phyloP scores from a whole-genome alignment of 2,888 invertebrate genomes.

The Apocheima hispidaria region DNA sequence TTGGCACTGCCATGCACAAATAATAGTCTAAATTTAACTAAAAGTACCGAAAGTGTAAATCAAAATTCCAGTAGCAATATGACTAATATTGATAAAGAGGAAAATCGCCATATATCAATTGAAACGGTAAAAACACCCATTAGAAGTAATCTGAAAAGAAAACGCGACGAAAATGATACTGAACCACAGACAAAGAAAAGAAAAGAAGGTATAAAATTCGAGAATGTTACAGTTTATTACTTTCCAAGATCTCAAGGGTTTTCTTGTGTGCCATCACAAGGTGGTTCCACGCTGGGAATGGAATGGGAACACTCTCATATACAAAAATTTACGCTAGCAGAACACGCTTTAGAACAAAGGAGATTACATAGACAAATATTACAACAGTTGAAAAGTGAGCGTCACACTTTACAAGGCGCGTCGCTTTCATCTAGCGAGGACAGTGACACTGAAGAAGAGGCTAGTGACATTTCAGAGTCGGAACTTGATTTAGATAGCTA shows the following conservation, averaged over 20 bases:
- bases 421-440: slow-evolving; percentile 92
- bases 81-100: slow-evolving; percentile 47
- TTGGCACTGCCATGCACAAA: slow-evolving; percentile 67
- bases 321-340: slow-evolving; percentile 93
- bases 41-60: slow-evolving; percentile 47
- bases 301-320: slow-evolving; percentile 89
- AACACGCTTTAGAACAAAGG: slow-evolving; percentile 96
- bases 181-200: slow-evolving; percentile 86
- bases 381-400: slow-evolving; percentile 90
- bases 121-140: slow-evolving; percentile 57
- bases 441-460: slow-evolving; percentile 94
- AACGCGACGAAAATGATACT: slow-evolving; percentile 74
- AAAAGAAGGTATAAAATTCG: slow-evolving; percentile 94
- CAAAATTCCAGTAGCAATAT: slow-evolving; percentile 41
- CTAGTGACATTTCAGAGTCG: slow-evolving; percentile 92
- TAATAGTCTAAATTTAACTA: slow-evolving; percentile 53
- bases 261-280: slow-evolving; percentile 96
- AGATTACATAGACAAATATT: slow-evolving; percentile 93
- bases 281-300: slow-evolving; percentile 97
- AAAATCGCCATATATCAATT: slow-evolving; percentile 46
- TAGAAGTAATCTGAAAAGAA: slow-evolving; percentile 90
- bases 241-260: slow-evolving; percentile 97
- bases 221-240: slow-evolving; percentile 97
- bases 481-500: slow-evolving; percentile 96
- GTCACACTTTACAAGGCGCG: slow-evolving; percentile 84